These are phyloP conservation scores for Epinotia brunnichana DNA, from an alignment of 2,888 invertebrate species.

Conservation along the genomic window DNA sequence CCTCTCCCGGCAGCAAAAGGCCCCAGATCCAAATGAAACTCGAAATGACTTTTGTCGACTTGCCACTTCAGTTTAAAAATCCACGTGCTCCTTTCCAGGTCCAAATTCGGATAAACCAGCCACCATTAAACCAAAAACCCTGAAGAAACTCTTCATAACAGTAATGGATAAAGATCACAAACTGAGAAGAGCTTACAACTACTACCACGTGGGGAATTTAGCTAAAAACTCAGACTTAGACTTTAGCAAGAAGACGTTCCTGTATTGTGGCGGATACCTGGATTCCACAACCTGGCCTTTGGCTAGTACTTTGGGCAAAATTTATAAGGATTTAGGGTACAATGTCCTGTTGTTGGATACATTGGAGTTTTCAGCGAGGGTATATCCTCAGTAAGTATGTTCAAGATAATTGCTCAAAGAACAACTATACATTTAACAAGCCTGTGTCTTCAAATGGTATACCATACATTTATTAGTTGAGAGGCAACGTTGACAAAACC, in stretches of 20 bases:
- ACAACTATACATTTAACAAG: too few species aligned
- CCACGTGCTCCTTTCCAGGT: conserved; percentile 29
- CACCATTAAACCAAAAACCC: conserved; percentile 15
- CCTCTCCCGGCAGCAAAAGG: too few species aligned
- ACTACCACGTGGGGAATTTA: conserved; percentile 60
- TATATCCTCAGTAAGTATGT: conserved; percentile 69
- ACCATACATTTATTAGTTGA: too few species aligned
- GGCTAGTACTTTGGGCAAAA: conserved; percentile 49
- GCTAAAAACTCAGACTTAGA: conserved; percentile 57
- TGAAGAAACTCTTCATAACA: conserved; percentile 14
- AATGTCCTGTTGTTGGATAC: conserved; percentile 63
- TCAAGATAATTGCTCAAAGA: too few species aligned
- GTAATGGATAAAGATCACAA: conserved; percentile 18
- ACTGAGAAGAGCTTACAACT: conserved; percentile 56
- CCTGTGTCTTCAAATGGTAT: too few species aligned
- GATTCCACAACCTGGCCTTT: conserved; percentile 60
- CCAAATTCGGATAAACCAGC: conserved; percentile 46
- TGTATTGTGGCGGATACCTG: conserved; percentile 67
- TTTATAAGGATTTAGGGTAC: conserved; percentile 62
- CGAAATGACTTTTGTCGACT: background rate
- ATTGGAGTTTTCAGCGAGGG: conserved; percentile 60
- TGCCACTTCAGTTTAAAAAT: background rate
- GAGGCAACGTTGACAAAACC: too few species aligned
- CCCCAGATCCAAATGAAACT: too few species aligned
- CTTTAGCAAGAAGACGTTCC: conserved; percentile 58